Evolutionary conservation across 2,113 vertebrate genomes (phyloP).

Genomic region (Calonectris borealis): DNA sequence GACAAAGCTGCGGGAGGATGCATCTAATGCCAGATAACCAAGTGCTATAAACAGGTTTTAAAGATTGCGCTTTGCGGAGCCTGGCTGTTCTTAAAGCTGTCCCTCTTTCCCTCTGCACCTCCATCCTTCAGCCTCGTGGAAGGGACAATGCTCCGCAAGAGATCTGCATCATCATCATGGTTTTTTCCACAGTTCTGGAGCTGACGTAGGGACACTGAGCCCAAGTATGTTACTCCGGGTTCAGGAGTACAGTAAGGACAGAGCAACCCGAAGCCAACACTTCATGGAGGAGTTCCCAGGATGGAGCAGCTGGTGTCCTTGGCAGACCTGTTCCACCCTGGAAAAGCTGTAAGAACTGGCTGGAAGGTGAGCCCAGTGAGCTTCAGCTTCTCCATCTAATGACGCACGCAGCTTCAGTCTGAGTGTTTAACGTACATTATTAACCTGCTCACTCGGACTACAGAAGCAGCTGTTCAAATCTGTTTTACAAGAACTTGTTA

Average conservation of each 20-base stretch:
- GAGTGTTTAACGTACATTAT: not conserved
- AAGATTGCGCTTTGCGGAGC: not conserved
- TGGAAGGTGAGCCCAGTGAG: not conserved
- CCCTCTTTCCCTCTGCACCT: not conserved
- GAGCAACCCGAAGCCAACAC: not conserved
- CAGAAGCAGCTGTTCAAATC: not conserved
- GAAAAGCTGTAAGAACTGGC: not conserved
- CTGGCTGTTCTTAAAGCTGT: not conserved
- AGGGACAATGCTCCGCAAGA: not conserved
- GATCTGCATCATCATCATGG: not conserved
- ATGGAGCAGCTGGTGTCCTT: not conserved
- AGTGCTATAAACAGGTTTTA: not conserved
- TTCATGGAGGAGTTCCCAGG: not conserved
- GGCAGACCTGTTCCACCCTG: not conserved
- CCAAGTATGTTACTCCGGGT: fast-evolving
- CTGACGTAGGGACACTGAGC: not conserved
- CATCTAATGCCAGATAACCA: not conserved
- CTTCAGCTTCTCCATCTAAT: not conserved
- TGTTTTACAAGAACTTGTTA: not conserved
- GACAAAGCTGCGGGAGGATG: not conserved
- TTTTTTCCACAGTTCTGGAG: not conserved
- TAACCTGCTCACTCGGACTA: not conserved
- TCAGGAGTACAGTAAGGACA: not conserved
- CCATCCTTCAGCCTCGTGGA: not conserved
- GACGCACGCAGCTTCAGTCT: not conserved